phyloP scores from a whole-genome alignment of 2,797 vertebrate species.

The Chrosomus eos region DNA sequence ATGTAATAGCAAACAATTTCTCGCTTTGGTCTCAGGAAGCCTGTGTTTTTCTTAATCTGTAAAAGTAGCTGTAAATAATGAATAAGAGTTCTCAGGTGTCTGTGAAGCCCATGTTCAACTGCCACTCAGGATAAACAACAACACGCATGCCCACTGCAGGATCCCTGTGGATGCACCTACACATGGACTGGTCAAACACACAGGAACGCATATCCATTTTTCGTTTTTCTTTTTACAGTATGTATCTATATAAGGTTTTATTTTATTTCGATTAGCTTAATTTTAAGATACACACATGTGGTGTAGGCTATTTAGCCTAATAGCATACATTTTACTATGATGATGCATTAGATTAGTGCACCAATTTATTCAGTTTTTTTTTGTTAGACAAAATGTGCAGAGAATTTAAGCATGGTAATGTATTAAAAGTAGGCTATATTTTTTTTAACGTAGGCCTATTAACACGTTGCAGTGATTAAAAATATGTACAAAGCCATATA shows the following conservation, averaged over 20 bases:
- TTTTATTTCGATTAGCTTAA: background rate
- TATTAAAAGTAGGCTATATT: no score
- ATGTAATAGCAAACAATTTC: constrained; percentile 23
- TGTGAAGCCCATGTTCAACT: constrained; percentile 41
- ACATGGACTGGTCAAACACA: background rate
- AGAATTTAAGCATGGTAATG: background rate
- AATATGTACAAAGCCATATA: background rate
- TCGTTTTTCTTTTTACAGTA: background rate
- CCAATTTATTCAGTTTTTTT: background rate
- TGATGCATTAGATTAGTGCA: background rate
- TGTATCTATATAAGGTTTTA: background rate
- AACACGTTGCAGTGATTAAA: background rate
- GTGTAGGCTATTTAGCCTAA: background rate
- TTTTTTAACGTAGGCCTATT: background rate
- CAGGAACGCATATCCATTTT: background rate
- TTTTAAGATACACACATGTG: background rate
- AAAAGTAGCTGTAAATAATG: constrained; percentile 59
- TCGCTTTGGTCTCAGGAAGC: constrained; percentile 11
- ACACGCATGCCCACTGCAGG: constrained; percentile 41
- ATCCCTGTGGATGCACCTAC: background rate
- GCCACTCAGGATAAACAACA: constrained; percentile 37
- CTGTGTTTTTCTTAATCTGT: constrained; percentile 37
- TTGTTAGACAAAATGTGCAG: background rate
- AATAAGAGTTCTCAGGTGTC: constrained; percentile 58
- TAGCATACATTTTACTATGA: background rate